Evolutionary conservation across 2,113 vertebrate species (phyloP).

Genomic region (Taurulus bubalis): DNA sequence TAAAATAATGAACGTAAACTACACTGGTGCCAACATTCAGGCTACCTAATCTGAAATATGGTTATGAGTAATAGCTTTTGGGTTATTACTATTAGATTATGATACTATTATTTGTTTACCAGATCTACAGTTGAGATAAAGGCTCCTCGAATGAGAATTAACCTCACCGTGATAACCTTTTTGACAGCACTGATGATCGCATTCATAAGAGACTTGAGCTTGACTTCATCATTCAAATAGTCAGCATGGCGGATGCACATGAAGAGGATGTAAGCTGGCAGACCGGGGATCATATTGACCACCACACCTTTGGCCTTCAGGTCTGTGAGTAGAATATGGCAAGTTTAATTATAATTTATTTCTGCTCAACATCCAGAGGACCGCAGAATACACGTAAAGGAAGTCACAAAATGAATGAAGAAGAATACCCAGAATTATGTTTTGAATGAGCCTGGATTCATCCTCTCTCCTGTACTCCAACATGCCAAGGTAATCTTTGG

Average conservation of each 20-base stretch:
- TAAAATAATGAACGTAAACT: not conserved
- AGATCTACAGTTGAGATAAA: not conserved
- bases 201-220: constrained; percentile 94
- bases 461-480: constrained; percentile 93
- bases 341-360: not conserved
- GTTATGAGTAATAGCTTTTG: not conserved
- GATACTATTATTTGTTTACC: not conserved
- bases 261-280: constrained; percentile 93
- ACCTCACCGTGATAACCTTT: constrained; percentile 88
- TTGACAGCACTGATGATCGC: constrained; percentile 88
- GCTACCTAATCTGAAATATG: not conserved
- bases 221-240: constrained; percentile 89
- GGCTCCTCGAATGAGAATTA: not conserved
- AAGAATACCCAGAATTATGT: constrained; percentile 90
- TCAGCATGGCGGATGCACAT: constrained; percentile 96
- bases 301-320: constrained; percentile 94
- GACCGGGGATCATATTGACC: constrained; percentile 92
- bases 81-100: not conserved
- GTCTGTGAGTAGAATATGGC: constrained; percentile 77
- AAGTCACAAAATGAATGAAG: not conserved
- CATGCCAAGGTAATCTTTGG: constrained; percentile 94
- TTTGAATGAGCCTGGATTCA: constrained; percentile 89
- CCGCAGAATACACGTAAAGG: not conserved
- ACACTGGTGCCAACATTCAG: not conserved
- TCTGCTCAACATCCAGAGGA: not conserved